A percentile compares a stretch with the other conserved stretches of the same genome.
Evolutionary conservation across 2,888 invertebrate species (phyloP).

Genomic region (Brachyptera putata): DNA sequence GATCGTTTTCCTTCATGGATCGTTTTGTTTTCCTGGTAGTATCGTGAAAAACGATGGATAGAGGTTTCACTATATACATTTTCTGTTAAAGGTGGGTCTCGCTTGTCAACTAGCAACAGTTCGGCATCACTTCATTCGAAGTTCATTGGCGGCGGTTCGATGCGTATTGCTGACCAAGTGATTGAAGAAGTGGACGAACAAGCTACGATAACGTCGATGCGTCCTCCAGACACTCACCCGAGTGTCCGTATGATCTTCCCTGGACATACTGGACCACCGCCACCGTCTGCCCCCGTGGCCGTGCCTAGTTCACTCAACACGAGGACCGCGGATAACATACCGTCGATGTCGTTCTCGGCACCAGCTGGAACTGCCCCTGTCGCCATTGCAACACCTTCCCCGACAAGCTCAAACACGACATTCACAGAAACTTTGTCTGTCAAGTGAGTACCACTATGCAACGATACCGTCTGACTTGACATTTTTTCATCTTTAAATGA

Average conservation of each 20-base stretch:
- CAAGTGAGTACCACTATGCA: too few species aligned
- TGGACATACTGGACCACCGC: conserved; percentile 47
- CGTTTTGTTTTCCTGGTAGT: too few species aligned
- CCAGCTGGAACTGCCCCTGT: conserved; percentile 30
- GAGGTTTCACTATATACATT: too few species aligned
- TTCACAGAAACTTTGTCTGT: conserved; percentile 36
- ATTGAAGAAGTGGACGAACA: conserved; percentile 73
- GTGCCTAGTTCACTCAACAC: conserved; percentile 47
- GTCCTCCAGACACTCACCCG: conserved; percentile 39
- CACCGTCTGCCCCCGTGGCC: conserved; percentile 60
- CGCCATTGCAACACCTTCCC: conserved; percentile 31
- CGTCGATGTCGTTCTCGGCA: conserved; percentile 33
- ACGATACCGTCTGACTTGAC: too few species aligned
- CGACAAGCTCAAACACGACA: conserved; percentile 34
- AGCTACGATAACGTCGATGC: conserved; percentile 71
- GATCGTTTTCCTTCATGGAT: too few species aligned
- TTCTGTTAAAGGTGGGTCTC: conserved; percentile 10
- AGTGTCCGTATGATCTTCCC: conserved; percentile 36
- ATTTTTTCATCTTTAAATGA: too few species aligned
- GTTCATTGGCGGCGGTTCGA: conserved; percentile 46
- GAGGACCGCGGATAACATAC: neutral
- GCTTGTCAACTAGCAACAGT: conserved; percentile 24
- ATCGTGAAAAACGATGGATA: too few species aligned
- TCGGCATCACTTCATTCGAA: conserved; percentile 35
- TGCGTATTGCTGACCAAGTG: conserved; percentile 66